phyloP scores from a whole-genome alignment of 2,888 invertebrate species.

The Malacosoma neustria region DNA sequence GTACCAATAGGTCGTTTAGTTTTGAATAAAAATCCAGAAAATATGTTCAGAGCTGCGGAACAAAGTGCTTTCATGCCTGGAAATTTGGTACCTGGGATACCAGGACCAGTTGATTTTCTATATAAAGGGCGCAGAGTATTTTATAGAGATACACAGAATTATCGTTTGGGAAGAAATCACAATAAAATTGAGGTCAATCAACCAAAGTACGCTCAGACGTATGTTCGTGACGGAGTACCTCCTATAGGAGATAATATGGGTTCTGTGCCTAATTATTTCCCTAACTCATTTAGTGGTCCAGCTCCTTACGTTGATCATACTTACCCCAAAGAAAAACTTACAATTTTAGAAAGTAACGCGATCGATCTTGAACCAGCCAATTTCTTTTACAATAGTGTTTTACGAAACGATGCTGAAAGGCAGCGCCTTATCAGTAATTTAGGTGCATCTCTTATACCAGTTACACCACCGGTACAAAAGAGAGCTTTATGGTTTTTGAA shows the following conservation, averaged over 20 bases:
- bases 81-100: conserved; percentile 51
- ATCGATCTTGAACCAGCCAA: conserved; percentile 72
- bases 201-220: conserved; percentile 21
- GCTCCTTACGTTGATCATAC: conserved; percentile 24
- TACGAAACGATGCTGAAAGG: conserved; percentile 26
- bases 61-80: conserved; percentile 60
- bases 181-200: conserved; percentile 25
- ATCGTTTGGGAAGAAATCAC: conserved; percentile 28
- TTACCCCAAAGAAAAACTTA: conserved; percentile 15
- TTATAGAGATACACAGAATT: conserved; percentile 73
- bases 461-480: conserved; percentile 8
- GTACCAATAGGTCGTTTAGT: conserved; percentile 63
- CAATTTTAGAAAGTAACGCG: conserved; percentile 18
- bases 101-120: conserved; percentile 66
- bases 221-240: conserved; percentile 25
- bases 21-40: conserved; percentile 60
- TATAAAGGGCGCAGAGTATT: conserved; percentile 58
- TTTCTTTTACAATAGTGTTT: conserved; percentile 78
- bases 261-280: conserved; percentile 28
- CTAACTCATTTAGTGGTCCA: conserved; percentile 30
- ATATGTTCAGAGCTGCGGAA: conserved; percentile 67
- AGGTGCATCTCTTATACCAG: conserved; percentile 2
- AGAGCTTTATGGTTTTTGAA: conserved; percentile 6
- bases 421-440: conserved; percentile 7
- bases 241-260: conserved; percentile 21